Percentiles rank a stretch among this genome's conserved stretches.
Conservation (phyloP, 30 jellyfish, hydroid and myxozoan genomes). For the Nemopilema nomurai region DNA sequence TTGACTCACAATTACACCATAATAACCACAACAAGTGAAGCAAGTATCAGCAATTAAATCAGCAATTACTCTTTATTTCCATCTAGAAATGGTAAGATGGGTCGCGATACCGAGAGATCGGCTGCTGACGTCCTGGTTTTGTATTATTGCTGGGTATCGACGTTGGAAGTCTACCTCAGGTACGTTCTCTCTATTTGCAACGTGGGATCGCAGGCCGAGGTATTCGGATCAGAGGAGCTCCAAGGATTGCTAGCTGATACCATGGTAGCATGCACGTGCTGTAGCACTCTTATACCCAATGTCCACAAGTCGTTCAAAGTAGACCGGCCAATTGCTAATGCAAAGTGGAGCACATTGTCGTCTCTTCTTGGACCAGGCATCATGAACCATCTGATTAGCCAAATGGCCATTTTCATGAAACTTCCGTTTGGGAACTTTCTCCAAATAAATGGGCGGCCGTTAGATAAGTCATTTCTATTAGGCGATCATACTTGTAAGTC, state of each 20-base stretch:
- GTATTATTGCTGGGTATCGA: slow-evolving; percentile 38
- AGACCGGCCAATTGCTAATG: slow-evolving; percentile 24
- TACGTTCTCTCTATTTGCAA: neutral
- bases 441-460: slow-evolving; percentile 58
- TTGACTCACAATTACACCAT: no score
- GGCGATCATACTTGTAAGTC: neutral
- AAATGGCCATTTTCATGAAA: slow-evolving; percentile 52
- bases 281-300: slow-evolving; percentile 14
- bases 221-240: neutral
- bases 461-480: neutral
- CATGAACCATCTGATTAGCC: slow-evolving; percentile 44
- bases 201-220: neutral
- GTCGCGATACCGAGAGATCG: no score
- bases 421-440: slow-evolving; percentile 51
- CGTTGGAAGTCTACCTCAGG: slow-evolving; percentile 28
- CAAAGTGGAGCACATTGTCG: slow-evolving; percentile 55
- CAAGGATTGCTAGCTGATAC: neutral
- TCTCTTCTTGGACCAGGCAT: slow-evolving; percentile 65
- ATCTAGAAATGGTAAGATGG: no score
- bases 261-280: slow-evolving; percentile 45
- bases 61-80: no score
- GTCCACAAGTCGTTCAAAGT: slow-evolving; percentile 32
- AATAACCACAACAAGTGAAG: no score
- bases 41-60: no score
- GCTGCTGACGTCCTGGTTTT: slow-evolving; percentile 34